Conservation (phyloP, 2,797 vertebrate species). For the Telmatherina bonti region DNA sequence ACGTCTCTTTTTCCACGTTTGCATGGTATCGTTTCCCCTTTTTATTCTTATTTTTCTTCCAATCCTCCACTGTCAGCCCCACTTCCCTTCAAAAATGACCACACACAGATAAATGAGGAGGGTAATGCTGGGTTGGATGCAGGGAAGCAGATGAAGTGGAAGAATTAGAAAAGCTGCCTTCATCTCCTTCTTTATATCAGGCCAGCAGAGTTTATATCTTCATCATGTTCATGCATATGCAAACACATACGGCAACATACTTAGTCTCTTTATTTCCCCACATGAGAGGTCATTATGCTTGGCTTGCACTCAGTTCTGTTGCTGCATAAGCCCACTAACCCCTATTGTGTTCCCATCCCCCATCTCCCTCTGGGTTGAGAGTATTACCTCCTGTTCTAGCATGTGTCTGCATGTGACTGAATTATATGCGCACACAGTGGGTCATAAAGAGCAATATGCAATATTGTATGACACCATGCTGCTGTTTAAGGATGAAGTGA, state of each 20-base stretch:
- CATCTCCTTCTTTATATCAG: constrained; percentile 37
- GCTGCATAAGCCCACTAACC: constrained; percentile 61
- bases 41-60: constrained; percentile 23
- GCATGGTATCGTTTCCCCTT: constrained; percentile 17
- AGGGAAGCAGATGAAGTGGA: constrained; percentile 56
- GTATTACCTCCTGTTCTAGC: constrained; percentile 58
- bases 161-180: constrained; percentile 57
- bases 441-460: constrained; percentile 42
- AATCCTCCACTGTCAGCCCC: constrained; percentile 38
- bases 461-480: constrained; percentile 14
- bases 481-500: constrained; percentile 6
- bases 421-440: constrained; percentile 36
- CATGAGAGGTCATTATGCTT: constrained; percentile 33
- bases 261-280: constrained; percentile 33
- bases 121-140: constrained; percentile 36
- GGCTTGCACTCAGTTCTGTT: constrained; percentile 48
- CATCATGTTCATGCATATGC: neutral
- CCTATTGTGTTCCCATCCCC: constrained; percentile 57
- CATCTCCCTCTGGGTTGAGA: constrained; percentile 51
- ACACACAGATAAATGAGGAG: constrained; percentile 33
- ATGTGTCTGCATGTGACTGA: constrained; percentile 62
- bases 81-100: constrained; percentile 39
- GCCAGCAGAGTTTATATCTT: constrained; percentile 30
- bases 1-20: no score
- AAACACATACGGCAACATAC: constrained; percentile 10